A percentile compares a stretch with the other conserved stretches of the same genome.
Conservation (phyloP, 2,888 invertebrate genomes). For the Cecidostiba fungosa region DNA sequence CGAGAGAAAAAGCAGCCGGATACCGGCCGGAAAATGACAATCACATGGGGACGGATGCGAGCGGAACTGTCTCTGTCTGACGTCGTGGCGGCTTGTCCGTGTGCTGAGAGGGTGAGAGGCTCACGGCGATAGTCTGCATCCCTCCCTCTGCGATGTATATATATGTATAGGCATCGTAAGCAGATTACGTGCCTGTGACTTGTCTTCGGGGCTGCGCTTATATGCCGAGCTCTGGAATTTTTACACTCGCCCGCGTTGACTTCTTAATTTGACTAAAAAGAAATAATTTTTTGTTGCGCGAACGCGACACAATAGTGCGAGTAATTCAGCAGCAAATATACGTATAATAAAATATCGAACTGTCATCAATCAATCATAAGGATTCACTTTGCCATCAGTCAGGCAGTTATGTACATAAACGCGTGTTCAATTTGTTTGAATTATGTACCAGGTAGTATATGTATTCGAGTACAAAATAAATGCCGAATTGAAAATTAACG, state of each 20-base stretch:
- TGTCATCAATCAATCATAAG: not conserved
- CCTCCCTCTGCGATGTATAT: not conserved
- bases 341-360: not conserved
- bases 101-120: slow-evolving; percentile 7
- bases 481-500: not conserved
- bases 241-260: not conserved
- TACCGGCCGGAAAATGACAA: slow-evolving; percentile 79
- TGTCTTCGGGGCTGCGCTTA: not conserved
- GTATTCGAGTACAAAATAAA: not conserved
- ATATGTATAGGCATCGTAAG: not conserved
- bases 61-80: slow-evolving; percentile 76
- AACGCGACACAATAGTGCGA: too few relatives aligned
- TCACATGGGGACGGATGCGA: slow-evolving; percentile 74
- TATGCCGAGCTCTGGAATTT: not conserved
- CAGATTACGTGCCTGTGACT: not conserved
- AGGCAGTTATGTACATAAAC: not conserved
- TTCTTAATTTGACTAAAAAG: not conserved
- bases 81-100: slow-evolving; percentile 66
- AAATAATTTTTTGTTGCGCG: too few relatives aligned
- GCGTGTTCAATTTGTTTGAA: not conserved
- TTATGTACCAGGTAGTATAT: not conserved
- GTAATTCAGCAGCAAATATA: too few relatives aligned
- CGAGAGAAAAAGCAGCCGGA: slow-evolving; percentile 75
- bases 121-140: slow-evolving; percentile 14
- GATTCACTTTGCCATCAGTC: not conserved